Percentiles rank a stretch among this genome's conserved stretches.
Evolutionary conservation across 64 coral and sea anemone genomes (phyloP).

Genomic region (Montipora capricornis): DNA sequence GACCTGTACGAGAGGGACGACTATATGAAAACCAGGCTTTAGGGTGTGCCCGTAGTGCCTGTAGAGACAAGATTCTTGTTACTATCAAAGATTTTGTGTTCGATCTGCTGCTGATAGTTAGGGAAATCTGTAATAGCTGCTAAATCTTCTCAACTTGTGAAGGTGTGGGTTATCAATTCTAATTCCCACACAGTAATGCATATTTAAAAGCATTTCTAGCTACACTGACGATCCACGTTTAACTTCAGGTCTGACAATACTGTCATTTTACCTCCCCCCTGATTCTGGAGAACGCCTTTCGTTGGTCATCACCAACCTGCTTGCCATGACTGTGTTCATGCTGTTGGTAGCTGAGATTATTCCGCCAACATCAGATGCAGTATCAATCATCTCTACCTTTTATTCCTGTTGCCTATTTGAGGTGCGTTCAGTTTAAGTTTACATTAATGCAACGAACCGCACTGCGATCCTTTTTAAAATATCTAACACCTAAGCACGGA

Average conservation of each 20-base stretch:
- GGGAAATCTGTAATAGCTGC: no score
- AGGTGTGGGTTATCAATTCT: no score
- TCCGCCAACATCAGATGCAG: constrained; percentile 74
- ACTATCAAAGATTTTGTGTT: no score
- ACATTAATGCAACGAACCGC: neutral
- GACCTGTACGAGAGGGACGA: no score
- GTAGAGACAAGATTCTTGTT: no score
- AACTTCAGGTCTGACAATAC: constrained; percentile 44
- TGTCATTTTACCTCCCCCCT: constrained; percentile 80
- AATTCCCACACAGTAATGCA: no score
- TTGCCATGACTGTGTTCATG: constrained; percentile 85
- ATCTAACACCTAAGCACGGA: no score
- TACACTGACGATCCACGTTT: neutral
- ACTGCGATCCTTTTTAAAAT: neutral
- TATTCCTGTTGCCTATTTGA: constrained; percentile 76
- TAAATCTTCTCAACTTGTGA: no score
- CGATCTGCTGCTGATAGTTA: no score
- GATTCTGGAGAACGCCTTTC: constrained; percentile 74
- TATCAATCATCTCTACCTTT: constrained; percentile 68
- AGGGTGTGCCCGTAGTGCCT: no score
- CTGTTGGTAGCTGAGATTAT: constrained; percentile 67
- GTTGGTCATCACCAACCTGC: constrained; percentile 67
- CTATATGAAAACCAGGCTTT: no score
- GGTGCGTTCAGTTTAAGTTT: constrained; percentile 6
- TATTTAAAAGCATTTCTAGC: no score